Percentiles rank a stretch among this genome's conserved stretches.
Conservation (phyloP, 2,888 invertebrate genomes). For the Chrysodeixis includens region DNA sequence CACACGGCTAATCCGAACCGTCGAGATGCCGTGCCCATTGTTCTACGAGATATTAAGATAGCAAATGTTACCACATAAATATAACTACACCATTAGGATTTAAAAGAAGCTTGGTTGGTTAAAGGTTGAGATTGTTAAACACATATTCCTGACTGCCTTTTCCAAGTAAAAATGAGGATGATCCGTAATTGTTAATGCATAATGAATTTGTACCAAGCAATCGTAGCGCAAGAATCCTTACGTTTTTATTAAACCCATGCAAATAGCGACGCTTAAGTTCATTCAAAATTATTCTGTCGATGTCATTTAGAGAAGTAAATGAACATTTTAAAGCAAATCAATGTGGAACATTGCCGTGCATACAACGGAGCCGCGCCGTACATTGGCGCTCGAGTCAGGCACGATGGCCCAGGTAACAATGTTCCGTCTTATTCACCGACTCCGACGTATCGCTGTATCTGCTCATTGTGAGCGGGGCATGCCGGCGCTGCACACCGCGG, state of each 20-base stretch:
- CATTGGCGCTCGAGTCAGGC: constrained; percentile 59
- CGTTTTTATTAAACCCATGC: no score
- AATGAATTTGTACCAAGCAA: no score
- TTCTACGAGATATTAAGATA: constrained; percentile 20
- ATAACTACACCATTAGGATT: background rate
- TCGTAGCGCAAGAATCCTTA: no score
- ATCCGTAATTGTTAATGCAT: no score
- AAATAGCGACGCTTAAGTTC: no score
- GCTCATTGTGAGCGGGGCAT: constrained; percentile 8
- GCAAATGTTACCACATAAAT: background rate
- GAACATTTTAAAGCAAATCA: no score
- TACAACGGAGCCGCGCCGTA: constrained; percentile 50
- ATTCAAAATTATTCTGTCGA: no score
- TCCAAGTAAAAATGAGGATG: no score
- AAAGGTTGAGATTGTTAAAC: no score
- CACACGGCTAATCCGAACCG: constrained; percentile 72
- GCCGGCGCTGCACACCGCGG: constrained; percentile 2
- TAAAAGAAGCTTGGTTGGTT: no score
- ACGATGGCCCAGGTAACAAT: constrained; percentile 57
- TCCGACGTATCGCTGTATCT: constrained; percentile 44
- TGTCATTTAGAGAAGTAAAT: no score
- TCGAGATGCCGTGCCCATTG: constrained; percentile 46
- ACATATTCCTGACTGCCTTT: no score
- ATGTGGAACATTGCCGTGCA: background rate
- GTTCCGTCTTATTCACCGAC: constrained; percentile 60